Evolutionary conservation across 2,888 invertebrate species (phyloP).

Genomic region (Platypus cylindrus): DNA sequence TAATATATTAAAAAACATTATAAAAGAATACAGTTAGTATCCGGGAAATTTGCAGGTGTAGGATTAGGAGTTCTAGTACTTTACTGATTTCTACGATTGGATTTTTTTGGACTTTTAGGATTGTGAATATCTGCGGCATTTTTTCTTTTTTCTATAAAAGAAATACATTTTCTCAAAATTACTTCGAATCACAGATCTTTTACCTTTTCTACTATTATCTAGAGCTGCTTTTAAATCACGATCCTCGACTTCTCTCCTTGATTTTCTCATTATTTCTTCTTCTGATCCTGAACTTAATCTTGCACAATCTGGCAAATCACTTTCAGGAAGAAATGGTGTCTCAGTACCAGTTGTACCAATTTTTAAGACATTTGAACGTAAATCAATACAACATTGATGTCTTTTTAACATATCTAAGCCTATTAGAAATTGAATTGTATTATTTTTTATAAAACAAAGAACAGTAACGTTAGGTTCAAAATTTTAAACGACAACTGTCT

Average conservation of each 20-base stretch:
- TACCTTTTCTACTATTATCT: conserved; percentile 44
- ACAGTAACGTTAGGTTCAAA: background rate
- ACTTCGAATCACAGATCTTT: conserved; percentile 3
- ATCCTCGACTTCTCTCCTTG: conserved; percentile 50
- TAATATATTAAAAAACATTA: too few relatives aligned
- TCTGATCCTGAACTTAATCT: conserved; percentile 58
- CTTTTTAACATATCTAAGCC: conserved; percentile 95
- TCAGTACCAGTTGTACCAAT: conserved; percentile 93
- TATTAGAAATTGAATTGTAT: too few relatives aligned
- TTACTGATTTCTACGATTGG: too few relatives aligned
- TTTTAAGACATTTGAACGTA: conserved; percentile 72
- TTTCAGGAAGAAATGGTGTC: conserved; percentile 76
- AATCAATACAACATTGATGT: conserved; percentile 92
- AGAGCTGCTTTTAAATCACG: conserved; percentile 57
- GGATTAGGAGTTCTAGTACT: too few relatives aligned
- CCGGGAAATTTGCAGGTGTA: too few relatives aligned
- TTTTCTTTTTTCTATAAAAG: conserved; percentile 13
- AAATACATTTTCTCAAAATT: background rate
- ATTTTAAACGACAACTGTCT: background rate
- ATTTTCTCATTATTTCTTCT: conserved; percentile 42
- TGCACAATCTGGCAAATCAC: conserved; percentile 63
- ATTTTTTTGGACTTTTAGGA: conserved; percentile 6
- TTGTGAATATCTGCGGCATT: conserved; percentile 8
- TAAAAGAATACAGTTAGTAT: too few relatives aligned
- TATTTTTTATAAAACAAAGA: background rate